Evolutionary conservation across 2,888 invertebrate genomes (phyloP), one percentile per base, ranked within the genome.

Genomic region (Agrotis ipsilon): DNA sequence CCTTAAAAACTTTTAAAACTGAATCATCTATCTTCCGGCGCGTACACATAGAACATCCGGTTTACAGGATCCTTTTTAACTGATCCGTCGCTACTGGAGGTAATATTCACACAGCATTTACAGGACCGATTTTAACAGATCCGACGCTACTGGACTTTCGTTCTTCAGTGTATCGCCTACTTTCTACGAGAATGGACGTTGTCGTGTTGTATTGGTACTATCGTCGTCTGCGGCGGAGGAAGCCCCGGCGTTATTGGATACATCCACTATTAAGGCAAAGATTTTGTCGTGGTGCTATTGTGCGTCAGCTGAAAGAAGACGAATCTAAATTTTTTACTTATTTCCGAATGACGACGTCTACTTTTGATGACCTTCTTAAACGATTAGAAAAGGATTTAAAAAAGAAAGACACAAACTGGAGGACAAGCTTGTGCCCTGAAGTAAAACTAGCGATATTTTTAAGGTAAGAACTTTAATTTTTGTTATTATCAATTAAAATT

Each of bases 171-270:
- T 62, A 57, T 57, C 64, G 70, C 60, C 64, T 51, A 61, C 57
- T 66, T 72, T 61, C 66, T 72, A 72, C 71, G 61, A 72, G 65
- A 43, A 65, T 70, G 70, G 70, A 70, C 60, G 70, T 59, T 59
- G 58, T 57, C 69, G 73, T 78, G 75, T 78, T 76, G 75, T 81
- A 82, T 81, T 84, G 79, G 81, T 84, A 82, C 77, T 78, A 79
- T 79, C 84, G 81, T 77, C 57, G 58, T 59, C 58, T 59, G 58
- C 81, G 76, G 46, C 63, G 69, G 66, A 82, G 82, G 79, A 80
- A 76, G 77, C 70, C 59, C 59, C 80, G 80, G 66, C 78, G 82
- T 80, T 84, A 81, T 82, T 46, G 46, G 46, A 46, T 18, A 46
- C 46, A 46, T 46, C 46, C 46, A 46, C 24, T 52, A 24, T 52